Evolutionary conservation across 2,888 invertebrate species (phyloP), one percentile per base, ranked within the genome.

Genomic region (Caenorhabditis afra): DNA sequence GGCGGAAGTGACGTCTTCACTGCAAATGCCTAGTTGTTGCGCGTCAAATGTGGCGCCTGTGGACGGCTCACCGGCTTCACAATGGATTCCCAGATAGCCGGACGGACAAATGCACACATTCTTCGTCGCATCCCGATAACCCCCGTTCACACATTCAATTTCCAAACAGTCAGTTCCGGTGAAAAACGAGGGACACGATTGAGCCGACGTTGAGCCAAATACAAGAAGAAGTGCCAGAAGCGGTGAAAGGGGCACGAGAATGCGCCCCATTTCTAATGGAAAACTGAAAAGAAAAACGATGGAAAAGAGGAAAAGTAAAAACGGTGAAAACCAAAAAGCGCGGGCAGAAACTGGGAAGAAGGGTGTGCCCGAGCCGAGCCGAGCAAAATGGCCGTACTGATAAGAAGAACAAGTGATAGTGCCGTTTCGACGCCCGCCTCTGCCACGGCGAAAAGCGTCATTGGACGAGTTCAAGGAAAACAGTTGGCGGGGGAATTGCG

Each of bases 81-180:
- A 77, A 14, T 77, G 68, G 52, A 77, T 58, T 16, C 76, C 76
- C n/a, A 57, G 29, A 12, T 77, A 77, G 4, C 76, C 68, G 3
- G 70, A 45, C 12, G 76, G 76, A 35, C 76, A 77, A 14, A 57
- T 53, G 47, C 76, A 77, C 2, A 20, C 35, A 3, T 47, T 53
- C 8, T 29, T 49, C 3, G 16, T 4, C 4, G 1, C 0, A 10
- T 50, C 39, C 37, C 23, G 10, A 11, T 65, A 70, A 14, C 76
- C 76, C 4, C 76, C 76, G 58, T 77, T 77, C 35, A 65, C n/a
- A 65, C 76, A 77, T n/a, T 53, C 10, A 11, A 61, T 47, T 8
- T 47, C 37, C 16, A 7, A 23, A 8, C n/a, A 57, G 3, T 18
- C 50, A 20, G 5, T 12, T 23, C 18, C 41, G n/a, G 10, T 1